Evolutionary conservation across 2,888 invertebrate genomes (phyloP).

Genomic region (Melieria omissa): DNA sequence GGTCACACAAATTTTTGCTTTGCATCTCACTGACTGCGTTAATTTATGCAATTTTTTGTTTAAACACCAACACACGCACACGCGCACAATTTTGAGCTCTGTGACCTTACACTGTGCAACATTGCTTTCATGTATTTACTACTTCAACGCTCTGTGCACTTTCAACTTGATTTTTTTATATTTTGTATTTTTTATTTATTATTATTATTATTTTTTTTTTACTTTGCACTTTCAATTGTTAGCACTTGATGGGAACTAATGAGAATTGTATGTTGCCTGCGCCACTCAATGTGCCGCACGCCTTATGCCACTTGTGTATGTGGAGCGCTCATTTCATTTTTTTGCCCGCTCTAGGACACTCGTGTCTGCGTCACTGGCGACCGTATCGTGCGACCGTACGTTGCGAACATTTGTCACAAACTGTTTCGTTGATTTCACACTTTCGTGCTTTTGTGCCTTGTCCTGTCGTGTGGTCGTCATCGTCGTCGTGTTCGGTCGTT

Average conservation of each 20-base stretch:
- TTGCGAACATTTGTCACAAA: constrained; percentile 62
- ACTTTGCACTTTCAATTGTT: background rate
- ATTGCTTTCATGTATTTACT: too few relatives aligned
- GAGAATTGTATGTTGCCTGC: background rate
- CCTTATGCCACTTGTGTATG: constrained; percentile 27
- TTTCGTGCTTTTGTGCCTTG: constrained; percentile 43
- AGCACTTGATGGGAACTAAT: background rate
- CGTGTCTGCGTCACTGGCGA: constrained; percentile 34
- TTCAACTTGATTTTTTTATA: too few relatives aligned
- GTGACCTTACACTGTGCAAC: too few relatives aligned
- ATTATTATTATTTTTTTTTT: constrained; percentile 1
- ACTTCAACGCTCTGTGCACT: too few relatives aligned
- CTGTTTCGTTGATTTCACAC: constrained; percentile 51
- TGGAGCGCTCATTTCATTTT: background rate
- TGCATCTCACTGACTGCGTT: too few relatives aligned
- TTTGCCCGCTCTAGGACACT: constrained; percentile 24
- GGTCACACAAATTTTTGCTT: too few relatives aligned
- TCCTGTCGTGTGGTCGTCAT: constrained; percentile 35
- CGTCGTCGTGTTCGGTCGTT: constrained; percentile 17
- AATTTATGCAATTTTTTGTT: too few relatives aligned
- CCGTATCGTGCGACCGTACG: constrained; percentile 50
- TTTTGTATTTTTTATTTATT: background rate
- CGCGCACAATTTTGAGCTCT: too few relatives aligned
- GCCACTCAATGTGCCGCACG: constrained; percentile 2
- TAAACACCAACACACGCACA: too few relatives aligned